Percentiles rank a stretch among this genome's conserved stretches.
These are phyloP conservation scores for Ascaphus truei DNA, from an alignment of 2,113 vertebrate species.

Conservation along the genomic window DNA sequence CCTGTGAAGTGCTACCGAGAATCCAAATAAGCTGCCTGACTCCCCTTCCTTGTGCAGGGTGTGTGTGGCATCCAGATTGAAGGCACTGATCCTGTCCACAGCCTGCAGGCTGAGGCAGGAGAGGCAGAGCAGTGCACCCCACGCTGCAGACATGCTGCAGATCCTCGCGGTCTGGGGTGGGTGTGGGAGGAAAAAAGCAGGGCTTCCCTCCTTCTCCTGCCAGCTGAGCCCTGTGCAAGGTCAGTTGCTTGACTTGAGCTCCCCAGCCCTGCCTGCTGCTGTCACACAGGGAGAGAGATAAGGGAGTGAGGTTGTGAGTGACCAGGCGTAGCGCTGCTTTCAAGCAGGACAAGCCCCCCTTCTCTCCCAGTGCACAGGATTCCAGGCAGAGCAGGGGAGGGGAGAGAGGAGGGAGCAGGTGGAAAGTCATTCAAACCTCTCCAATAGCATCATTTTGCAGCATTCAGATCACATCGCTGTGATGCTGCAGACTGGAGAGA, in stretches of 20 bases:
- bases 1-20: slow-evolving; percentile 83
- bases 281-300: slow-evolving; percentile 17
- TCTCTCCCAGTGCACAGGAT: not conserved
- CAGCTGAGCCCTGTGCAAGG: not conserved
- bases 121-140: slow-evolving; percentile 37
- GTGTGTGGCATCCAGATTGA: slow-evolving; percentile 82
- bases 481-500: not conserved
- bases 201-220: not conserved
- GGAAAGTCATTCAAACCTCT: not conserved
- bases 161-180: not conserved
- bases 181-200: not conserved
- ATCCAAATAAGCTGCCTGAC: slow-evolving; percentile 80
- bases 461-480: not conserved
- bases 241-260: slow-evolving; percentile 6
- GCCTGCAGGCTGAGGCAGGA: slow-evolving; percentile 45
- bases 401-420: slow-evolving; percentile 1
- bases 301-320: not conserved
- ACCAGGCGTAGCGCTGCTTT: slow-evolving; percentile 35
- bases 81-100: slow-evolving; percentile 49
- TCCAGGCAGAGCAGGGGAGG: not conserved
- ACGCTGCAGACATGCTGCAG: slow-evolving; percentile 24
- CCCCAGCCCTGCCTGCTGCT: not conserved
- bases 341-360: slow-evolving; percentile 26
- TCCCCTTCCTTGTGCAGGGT: slow-evolving; percentile 79
- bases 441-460: not conserved